Base-by-base conservation (phyloP, 2,113 vertebrate genomes). In the Neotragus pygmaeus region DNA sequence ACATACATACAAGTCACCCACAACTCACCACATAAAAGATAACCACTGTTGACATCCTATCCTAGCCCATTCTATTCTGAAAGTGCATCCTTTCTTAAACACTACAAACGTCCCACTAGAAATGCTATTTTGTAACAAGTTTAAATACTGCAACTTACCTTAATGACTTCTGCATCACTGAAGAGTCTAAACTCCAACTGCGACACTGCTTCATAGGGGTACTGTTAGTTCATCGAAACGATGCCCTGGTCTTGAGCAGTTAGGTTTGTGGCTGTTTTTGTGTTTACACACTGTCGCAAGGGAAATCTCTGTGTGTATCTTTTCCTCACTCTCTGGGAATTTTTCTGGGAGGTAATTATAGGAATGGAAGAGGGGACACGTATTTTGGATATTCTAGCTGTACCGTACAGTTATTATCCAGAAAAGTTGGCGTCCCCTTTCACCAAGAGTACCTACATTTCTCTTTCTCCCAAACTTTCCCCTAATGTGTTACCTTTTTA, bases 341-440 rank as follows among this genome's bases (percentile, higher is more conserved):
- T 49, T 87, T 27, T 81, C 57, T 5, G 30, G 28, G 66, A 78
- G 17, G 7, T 57, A 33, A 28, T 77, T 2, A 47, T 43, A 53
- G 47, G 13, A 2, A 7, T 10, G 1, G 17, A 6, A 7, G 6
- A 53, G 17, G 28, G 13, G 28, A 23, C 8, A 13, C 7, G 25
- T 11, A 9, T 14, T 8, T 17, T 91, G 62, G 10, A 47, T 19
- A 2, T 5, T 13, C 9, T 64, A 12, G 3, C 5, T 11, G 5
- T 45, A 36, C 14, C 5, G 5, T 19, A 17, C 11, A 14, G 15
- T n/a, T 25, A 62, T 90, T 57, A 16, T 53, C 47, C 53, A 82
- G 45, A 43, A 43, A 28, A 16, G 30, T 2, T 27, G 6, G 27
- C 0, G 3, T 11, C 36, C 23, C 28, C 15, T 13, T 90, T 30